A percentile compares a stretch with the other conserved stretches of the same genome.
Conservation (phyloP, 2,797 vertebrate genomes). For the Tauraco hartlaubi region DNA sequence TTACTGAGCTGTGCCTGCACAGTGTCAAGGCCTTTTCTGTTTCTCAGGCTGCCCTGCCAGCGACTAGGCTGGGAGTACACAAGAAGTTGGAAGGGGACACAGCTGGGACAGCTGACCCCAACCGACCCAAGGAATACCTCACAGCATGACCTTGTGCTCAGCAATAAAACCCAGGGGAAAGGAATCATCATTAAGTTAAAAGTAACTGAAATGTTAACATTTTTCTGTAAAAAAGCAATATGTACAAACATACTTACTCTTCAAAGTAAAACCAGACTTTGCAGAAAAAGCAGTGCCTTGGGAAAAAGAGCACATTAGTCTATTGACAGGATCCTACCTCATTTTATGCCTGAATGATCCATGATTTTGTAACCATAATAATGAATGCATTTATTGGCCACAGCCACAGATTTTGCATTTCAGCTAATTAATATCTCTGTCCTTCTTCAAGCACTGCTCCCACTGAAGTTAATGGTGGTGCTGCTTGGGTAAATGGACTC, state of each 20-base stretch:
- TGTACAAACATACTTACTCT: background rate
- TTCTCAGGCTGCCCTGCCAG: background rate
- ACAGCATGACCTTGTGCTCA: background rate
- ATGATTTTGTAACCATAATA: background rate
- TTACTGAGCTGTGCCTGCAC: background rate
- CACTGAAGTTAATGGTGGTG: background rate
- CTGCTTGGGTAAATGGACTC: background rate
- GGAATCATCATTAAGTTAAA: background rate
- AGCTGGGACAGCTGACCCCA: background rate
- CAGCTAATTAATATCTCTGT: background rate
- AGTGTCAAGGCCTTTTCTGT: background rate
- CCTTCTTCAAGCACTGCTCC: background rate
- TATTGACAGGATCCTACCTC: background rate
- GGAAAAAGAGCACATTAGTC: background rate
- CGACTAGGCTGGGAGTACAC: accelerated
- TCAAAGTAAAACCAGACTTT: background rate
- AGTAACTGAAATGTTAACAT: background rate
- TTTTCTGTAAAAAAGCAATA: background rate
- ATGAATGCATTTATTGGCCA: background rate
- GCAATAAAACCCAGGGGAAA: background rate
- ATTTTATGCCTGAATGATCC: background rate
- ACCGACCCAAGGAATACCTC: background rate
- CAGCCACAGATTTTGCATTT: background rate
- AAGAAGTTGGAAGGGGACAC: background rate
- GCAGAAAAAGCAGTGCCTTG: background rate